Evolutionary conservation across 2,797 vertebrate species (phyloP), one percentile per base, ranked within the genome.

Genomic region (Notolabrus celidotus): DNA sequence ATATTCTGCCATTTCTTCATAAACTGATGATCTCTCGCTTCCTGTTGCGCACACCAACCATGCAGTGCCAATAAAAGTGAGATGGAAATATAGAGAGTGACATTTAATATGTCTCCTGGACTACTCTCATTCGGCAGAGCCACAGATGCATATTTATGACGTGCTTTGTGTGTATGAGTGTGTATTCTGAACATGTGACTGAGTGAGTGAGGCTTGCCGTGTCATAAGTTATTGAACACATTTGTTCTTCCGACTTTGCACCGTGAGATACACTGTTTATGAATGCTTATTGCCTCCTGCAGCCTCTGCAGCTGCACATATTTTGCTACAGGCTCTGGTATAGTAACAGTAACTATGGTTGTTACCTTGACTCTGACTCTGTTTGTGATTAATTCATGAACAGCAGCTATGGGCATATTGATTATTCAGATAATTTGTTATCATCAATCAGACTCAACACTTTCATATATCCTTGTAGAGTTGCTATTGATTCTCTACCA

Each of bases 351-450:
- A 79, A 77, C 61, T 42, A 54, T 12, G 45, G 74, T 79, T 56
- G 77, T 86, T 88, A 89, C 89, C 91, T 86, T 84, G 82, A 79
- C 80, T 80, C 83, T 66, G 79, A 67, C 70, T 84, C 33, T 54
- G 68, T 76, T 69, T 68, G 74, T 90, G 88, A 92, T 93, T 91
- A 90, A 93, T 92, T 92, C 82, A 93, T 89, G 86, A 89, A 91
- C 79, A 83, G 71, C 59, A 77, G 84, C 76, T 86, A 91, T 88
- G 79, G 89, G 84, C 79, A 87, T 80, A 90, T 91, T 91, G 91
- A 92, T 92, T 92, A 92, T 90, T 90, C 83, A 77, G 77, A 90
- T 92, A 88, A 92, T 92, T 91, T 88, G 84, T 86, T 86, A 81
- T 92, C 90, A 93, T 93, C 92, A 89, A 92, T 93, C 90, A 87